A percentile compares a stretch with the other conserved stretches of the same genome.
phyloP scores from a whole-genome alignment of 2,888 invertebrate genomes.

The Mellilla xanthometata region DNA sequence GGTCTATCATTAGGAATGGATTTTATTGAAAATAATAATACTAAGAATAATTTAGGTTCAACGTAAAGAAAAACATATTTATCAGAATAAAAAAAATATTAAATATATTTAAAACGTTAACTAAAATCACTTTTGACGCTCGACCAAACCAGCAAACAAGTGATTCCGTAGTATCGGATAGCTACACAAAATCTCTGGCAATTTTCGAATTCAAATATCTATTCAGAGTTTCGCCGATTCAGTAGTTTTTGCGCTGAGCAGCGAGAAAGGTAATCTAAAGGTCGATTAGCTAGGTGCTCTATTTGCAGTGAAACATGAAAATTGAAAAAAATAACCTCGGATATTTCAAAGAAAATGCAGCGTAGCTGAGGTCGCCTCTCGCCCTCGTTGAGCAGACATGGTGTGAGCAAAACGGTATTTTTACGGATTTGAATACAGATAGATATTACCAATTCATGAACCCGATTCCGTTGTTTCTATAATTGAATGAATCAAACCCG shows the following conservation, averaged over 20 bases:
- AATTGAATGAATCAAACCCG: slow-evolving; percentile 29
- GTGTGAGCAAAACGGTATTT: slow-evolving; percentile 21
- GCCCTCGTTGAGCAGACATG: too few species aligned
- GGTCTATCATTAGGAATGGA: slow-evolving; percentile 15
- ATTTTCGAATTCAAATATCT: slow-evolving; percentile 9
- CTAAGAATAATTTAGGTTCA: too few species aligned
- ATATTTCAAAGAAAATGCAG: slow-evolving; percentile 16
- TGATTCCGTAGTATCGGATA: background rate
- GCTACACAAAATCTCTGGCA: background rate
- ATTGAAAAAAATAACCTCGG: slow-evolving; percentile 4
- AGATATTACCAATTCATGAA: slow-evolving; percentile 31
- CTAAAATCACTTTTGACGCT: too few species aligned
- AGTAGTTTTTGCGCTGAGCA: slow-evolving; percentile 5
- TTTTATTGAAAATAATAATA: too few species aligned
- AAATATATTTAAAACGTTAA: too few species aligned
- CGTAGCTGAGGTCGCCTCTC: slow-evolving; percentile 1
- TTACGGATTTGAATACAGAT: slow-evolving; percentile 31
- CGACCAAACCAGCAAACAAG: background rate
- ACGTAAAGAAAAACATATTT: too few species aligned
- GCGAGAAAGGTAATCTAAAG: slow-evolving; percentile 11
- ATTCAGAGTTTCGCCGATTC: slow-evolving; percentile 5
- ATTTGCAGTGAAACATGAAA: slow-evolving; percentile 13
- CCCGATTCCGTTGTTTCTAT: slow-evolving; percentile 27
- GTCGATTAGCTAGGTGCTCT: slow-evolving; percentile 14
- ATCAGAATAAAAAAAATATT: too few species aligned